These are phyloP conservation scores for Serripes groenlandicus DNA, from an alignment of 2,888 invertebrate genomes.

Conservation along the genomic window DNA sequence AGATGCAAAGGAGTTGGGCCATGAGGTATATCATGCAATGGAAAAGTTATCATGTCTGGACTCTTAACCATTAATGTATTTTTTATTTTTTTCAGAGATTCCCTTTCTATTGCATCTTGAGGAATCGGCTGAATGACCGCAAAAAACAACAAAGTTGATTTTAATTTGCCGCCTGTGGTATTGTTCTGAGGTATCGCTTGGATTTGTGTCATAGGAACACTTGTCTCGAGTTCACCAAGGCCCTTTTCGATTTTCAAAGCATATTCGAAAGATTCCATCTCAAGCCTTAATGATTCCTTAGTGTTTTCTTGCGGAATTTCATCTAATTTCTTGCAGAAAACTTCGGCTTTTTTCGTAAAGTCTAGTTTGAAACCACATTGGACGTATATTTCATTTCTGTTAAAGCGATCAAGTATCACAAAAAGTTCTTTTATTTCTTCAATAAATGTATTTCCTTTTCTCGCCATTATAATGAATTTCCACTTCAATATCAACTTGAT, in stretches of 20 bases:
- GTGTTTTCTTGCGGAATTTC: background rate
- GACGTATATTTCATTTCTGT: background rate
- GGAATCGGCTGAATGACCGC: background rate
- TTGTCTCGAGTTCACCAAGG: background rate
- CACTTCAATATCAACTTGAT: too few species aligned
- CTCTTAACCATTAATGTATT: background rate
- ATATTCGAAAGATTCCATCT: background rate
- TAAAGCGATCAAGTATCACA: background rate
- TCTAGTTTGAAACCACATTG: background rate
- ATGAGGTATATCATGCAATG: background rate
- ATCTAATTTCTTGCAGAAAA: background rate
- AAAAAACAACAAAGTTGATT: background rate
- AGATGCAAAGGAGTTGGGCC: slow-evolving; percentile 13
- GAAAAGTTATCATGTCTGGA: background rate
- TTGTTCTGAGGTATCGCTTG: background rate
- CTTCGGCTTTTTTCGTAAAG: background rate
- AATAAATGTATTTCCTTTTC: too few species aligned
- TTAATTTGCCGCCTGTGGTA: background rate
- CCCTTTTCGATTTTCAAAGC: background rate
- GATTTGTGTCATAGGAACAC: background rate
- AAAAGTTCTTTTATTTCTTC: background rate
- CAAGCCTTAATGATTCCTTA: background rate
- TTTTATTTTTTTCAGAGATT: background rate
- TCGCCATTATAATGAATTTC: too few species aligned
- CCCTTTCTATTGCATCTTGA: background rate